Evolutionary conservation across 2,888 invertebrate species (phyloP).

Genomic region (Caenorhabditis sp.): DNA sequence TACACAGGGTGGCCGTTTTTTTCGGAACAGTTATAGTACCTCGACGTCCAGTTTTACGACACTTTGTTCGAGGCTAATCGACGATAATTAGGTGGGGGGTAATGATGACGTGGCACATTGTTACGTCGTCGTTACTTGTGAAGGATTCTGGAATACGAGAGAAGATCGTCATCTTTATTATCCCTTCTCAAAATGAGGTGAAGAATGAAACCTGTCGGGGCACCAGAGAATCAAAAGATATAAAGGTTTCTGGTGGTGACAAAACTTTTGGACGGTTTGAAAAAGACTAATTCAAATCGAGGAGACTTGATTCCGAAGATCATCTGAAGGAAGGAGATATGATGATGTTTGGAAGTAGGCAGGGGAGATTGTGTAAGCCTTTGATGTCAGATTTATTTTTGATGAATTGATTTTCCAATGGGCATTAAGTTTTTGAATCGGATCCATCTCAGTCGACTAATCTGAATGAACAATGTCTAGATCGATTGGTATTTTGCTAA

Average conservation of each 20-base stretch:
- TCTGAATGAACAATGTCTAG: no score
- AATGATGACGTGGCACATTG: slow-evolving; percentile 16
- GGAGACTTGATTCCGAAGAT: slow-evolving; percentile 33
- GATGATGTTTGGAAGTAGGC: background rate
- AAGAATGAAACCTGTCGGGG: slow-evolving; percentile 3
- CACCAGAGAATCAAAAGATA: background rate
- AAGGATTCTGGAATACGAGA: background rate
- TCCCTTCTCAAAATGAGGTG: slow-evolving; percentile 30
- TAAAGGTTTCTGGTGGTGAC: slow-evolving; percentile 7
- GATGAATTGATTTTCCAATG: no score
- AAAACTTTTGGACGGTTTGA: background rate
- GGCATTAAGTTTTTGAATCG: no score
- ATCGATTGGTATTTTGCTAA: no score
- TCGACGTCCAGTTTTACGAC: slow-evolving; percentile 56
- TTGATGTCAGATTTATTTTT: background rate
- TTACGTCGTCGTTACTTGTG: slow-evolving; percentile 9
- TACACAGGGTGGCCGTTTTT: slow-evolving; percentile 1
- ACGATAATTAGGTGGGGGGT: slow-evolving; percentile 26
- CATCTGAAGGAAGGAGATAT: background rate
- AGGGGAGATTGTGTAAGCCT: background rate
- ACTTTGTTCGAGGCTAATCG: slow-evolving; percentile 30
- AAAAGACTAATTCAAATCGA: slow-evolving; percentile 27
- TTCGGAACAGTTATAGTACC: slow-evolving; percentile 13
- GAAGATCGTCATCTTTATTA: slow-evolving; percentile 27
- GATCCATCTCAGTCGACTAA: no score